Conservation (phyloP, 2,113 vertebrate species). For the Mesembrinibis cayennensis region DNA sequence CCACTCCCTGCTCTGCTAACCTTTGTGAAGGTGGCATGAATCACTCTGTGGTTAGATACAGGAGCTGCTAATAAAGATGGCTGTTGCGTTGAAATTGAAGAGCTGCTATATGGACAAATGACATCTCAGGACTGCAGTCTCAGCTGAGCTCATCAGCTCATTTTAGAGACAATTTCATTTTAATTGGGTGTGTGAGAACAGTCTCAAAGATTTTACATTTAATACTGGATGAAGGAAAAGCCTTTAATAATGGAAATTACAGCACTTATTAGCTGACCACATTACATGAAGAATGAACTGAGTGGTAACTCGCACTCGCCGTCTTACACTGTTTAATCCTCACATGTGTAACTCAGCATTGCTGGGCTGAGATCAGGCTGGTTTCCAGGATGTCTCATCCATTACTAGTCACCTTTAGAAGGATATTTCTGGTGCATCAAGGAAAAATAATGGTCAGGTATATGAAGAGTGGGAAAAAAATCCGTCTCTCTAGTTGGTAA, state of each 20-base stretch:
- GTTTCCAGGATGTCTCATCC: not conserved
- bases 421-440: not conserved
- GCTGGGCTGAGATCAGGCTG: not conserved
- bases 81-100: not conserved
- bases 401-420: not conserved
- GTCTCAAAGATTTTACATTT: not conserved
- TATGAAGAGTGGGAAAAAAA: not conserved
- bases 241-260: slow-evolving; percentile 6
- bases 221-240: not conserved
- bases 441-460: not conserved
- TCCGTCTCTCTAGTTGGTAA: not conserved
- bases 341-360: not conserved
- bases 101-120: not conserved
- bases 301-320: not conserved
- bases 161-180: slow-evolving; percentile 10
- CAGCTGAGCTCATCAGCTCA: not conserved
- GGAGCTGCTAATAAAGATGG: not conserved
- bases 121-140: not conserved
- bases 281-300: not conserved
- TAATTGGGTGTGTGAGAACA: not conserved
- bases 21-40: not conserved
- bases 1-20: not conserved
- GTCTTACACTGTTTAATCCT: not conserved
- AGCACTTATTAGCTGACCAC: not conserved
- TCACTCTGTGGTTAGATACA: not conserved